Evolutionary conservation across 2,797 vertebrate species (phyloP).

Genomic region (Darevskia mixta): DNA sequence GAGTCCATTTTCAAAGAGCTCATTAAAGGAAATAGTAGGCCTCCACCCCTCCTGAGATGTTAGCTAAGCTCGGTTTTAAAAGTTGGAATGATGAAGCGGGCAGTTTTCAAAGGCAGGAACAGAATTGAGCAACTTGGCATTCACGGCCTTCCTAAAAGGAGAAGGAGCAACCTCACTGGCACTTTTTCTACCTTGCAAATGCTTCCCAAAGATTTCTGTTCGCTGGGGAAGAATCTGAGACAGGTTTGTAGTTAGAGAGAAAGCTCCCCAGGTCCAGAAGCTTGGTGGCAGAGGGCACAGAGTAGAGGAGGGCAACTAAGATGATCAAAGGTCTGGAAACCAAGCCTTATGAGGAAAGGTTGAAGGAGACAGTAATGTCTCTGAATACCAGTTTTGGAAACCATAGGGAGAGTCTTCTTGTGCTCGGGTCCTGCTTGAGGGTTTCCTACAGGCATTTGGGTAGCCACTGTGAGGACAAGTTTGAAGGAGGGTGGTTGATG

Average conservation of each 20-base stretch:
- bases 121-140: background rate
- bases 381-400: no score
- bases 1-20: background rate
- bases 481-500: no score
- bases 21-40: background rate
- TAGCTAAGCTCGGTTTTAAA: background rate
- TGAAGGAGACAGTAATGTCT: no score
- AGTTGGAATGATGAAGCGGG: background rate
- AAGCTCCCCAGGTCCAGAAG: background rate
- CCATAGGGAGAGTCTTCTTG: no score
- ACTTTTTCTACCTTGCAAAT: background rate
- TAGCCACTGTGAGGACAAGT: no score
- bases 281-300: no score
- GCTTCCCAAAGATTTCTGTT: background rate
- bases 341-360: no score
- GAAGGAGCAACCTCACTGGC: background rate
- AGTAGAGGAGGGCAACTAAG: no score
- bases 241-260: background rate
- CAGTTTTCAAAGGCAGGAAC: background rate
- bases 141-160: background rate
- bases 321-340: no score
- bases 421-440: no score
- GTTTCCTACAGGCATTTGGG: no score
- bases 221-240: background rate
- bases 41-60: background rate